A percentile compares a stretch with the other conserved stretches of the same genome.
Conservation (phyloP, 2,797 vertebrate genomes). For the Brachyalestes nurse region DNA sequence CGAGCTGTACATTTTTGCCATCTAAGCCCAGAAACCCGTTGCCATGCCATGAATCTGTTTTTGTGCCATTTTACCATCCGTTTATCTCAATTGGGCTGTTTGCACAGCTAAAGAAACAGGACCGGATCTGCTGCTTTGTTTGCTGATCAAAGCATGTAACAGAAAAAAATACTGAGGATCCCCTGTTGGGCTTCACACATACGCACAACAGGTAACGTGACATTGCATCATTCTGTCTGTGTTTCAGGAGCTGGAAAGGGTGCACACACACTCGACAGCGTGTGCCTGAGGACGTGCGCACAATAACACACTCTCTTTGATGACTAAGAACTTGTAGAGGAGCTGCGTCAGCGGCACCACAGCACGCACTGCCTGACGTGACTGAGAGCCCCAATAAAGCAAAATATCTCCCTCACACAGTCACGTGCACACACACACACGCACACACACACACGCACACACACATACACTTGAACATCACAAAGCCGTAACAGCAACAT, state of each 20-base stretch:
- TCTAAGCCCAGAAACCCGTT: too few relatives aligned
- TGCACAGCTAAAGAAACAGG: not conserved
- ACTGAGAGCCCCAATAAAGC: not conserved
- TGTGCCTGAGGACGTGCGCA: not conserved
- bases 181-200: not conserved
- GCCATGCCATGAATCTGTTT: too few relatives aligned
- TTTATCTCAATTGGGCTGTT: not conserved
- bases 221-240: not conserved
- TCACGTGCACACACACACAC: not conserved
- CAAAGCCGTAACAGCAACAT: not conserved
- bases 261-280: not conserved
- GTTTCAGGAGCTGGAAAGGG: not conserved
- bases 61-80: not conserved
- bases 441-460: conserved; percentile 5
- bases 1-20: too few relatives aligned
- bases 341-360: conserved; percentile 10
- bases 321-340: conserved; percentile 18
- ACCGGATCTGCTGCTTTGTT: not conserved
- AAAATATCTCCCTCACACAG: not conserved
- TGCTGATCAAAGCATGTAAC: not conserved
- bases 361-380: not conserved
- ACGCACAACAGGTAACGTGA: not conserved
- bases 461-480: not conserved
- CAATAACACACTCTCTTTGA: conserved; percentile 3
- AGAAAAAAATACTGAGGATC: not conserved